Conservation (phyloP, 2,797 vertebrate genomes). For the Dipus sagitta region DNA sequence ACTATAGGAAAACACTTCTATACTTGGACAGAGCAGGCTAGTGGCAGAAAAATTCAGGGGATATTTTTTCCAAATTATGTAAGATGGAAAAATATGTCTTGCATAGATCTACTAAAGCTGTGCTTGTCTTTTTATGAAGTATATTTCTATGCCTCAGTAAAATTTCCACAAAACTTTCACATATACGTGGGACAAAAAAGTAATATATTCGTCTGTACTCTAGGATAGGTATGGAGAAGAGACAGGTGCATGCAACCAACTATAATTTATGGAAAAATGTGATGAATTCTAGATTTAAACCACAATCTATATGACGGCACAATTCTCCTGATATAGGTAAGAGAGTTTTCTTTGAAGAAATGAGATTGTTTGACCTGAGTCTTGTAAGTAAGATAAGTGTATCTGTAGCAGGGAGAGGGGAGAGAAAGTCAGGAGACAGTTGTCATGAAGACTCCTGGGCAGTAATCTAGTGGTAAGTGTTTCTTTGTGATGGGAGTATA, state of each 20-base stretch:
- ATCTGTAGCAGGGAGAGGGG: not conserved
- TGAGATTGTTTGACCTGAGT: not conserved
- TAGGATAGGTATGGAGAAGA: not conserved
- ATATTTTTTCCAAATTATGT: not conserved
- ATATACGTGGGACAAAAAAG: constrained; percentile 26
- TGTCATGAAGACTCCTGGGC: not conserved
- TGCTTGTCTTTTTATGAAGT: not conserved
- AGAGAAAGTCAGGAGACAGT: not conserved
- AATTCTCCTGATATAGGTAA: constrained; percentile 25
- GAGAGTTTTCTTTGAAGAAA: constrained; percentile 9
- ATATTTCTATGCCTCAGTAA: not conserved
- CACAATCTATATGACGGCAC: not conserved
- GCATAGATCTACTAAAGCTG: not conserved
- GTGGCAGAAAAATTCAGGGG: not conserved
- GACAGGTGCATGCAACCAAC: not conserved
- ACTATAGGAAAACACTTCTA: not conserved
- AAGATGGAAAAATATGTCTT: not conserved
- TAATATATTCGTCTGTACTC: not conserved
- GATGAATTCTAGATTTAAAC: not conserved
- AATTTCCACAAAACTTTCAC: not conserved
- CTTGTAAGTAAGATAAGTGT: not conserved
- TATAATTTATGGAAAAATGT: constrained; percentile 1
- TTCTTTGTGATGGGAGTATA: not conserved
- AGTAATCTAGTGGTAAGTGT: not conserved
- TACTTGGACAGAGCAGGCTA: not conserved